phyloP scores from a whole-genome alignment of 2,888 invertebrate genomes.

The Petrophora chlorosata region DNA sequence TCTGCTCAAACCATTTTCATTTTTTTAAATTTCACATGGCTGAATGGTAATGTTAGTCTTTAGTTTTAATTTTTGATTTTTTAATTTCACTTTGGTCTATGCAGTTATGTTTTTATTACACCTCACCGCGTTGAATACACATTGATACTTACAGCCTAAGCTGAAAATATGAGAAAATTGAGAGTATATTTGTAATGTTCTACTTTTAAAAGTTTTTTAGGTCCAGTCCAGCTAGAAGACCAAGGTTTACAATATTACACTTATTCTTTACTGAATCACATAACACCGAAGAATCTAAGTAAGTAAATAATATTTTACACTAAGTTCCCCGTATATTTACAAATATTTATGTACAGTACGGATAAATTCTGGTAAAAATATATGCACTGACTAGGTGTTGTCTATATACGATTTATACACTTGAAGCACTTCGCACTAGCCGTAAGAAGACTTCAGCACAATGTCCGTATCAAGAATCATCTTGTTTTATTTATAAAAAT shows the following conservation, averaged over 20 bases:
- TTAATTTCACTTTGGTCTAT: too few relatives aligned
- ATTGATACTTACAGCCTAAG: too few relatives aligned
- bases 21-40: not conserved
- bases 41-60: not conserved
- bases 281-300: not conserved
- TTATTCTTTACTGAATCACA: constrained; percentile 9
- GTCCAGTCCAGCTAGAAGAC: not conserved
- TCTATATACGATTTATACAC: constrained; percentile 29
- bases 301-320: not conserved
- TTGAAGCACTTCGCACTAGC: constrained; percentile 29
- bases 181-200: too few relatives aligned
- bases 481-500: constrained; percentile 63
- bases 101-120: too few relatives aligned
- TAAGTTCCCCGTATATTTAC: not conserved
- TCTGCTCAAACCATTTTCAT: constrained; percentile 1
- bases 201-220: too few relatives aligned
- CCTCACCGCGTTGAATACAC: too few relatives aligned
- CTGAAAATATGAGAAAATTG: too few relatives aligned
- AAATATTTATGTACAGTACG: not conserved
- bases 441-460: constrained; percentile 17
- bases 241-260: not conserved
- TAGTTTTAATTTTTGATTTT: not conserved
- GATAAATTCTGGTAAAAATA: constrained; percentile 16
- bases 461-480: constrained; percentile 34
- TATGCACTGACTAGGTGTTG: constrained; percentile 39